Percentiles rank a stretch among this genome's conserved stretches.
phyloP scores from a whole-genome alignment of 1,140 invertebrate genomes.

The Halyomorpha halys region DNA sequence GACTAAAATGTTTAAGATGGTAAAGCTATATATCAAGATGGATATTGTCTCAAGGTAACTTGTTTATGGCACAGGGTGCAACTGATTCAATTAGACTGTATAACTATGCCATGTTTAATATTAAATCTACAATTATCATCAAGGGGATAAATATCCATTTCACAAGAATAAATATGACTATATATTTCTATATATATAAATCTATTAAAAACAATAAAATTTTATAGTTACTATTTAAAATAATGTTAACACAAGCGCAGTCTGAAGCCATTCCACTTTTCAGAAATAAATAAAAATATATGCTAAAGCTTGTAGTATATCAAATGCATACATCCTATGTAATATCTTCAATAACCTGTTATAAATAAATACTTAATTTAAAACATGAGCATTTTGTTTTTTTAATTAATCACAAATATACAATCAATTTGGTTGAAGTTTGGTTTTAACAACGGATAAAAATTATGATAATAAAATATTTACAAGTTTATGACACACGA shows the following conservation, averaged over 20 bases:
- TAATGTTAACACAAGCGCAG: neutral
- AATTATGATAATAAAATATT: neutral
- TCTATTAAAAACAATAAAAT: slow-evolving; percentile 4
- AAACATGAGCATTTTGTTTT: slow-evolving; percentile 12
- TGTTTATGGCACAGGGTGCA: slow-evolving; percentile 1
- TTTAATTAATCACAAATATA: neutral
- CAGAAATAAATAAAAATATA: slow-evolving; percentile 10
- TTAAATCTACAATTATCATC: neutral
- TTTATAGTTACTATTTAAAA: neutral
- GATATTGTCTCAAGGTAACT: slow-evolving; percentile 14
- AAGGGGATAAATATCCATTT: neutral
- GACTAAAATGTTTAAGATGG: too few relatives aligned
- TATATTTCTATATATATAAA: slow-evolving; percentile 1
- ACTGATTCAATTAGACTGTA: neutral
- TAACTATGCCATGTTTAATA: neutral
- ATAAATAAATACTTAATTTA: slow-evolving; percentile 6
- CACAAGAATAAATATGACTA: neutral
- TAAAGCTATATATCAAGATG: neutral
- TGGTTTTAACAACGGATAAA: slow-evolving; percentile 6
- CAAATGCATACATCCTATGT: too few relatives aligned
- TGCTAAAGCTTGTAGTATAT: slow-evolving; percentile 7
- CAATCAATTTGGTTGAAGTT: slow-evolving; percentile 11
- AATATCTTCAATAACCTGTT: neutral
- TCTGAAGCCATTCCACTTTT: neutral
- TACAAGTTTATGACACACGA: slow-evolving; percentile 5